These are phyloP conservation scores for Anarrhichthys ocellatus DNA, from an alignment of 2,113 vertebrate species.

Conservation along the genomic window DNA sequence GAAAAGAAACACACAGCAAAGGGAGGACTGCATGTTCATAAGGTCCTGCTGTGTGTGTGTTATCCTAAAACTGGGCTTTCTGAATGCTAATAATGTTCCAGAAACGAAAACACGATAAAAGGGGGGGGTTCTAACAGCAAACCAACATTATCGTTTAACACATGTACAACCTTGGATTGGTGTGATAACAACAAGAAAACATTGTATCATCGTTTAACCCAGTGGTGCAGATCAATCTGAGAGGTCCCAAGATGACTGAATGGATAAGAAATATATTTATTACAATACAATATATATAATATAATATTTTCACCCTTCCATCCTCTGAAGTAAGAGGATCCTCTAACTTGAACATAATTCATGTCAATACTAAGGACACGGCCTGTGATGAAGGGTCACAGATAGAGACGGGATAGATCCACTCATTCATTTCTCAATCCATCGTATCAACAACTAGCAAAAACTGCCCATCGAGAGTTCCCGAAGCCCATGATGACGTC, in stretches of 20 bases:
- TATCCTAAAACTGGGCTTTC: slow-evolving; percentile 15
- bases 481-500: no score
- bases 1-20: slow-evolving; percentile 22
- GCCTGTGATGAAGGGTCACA: not conserved
- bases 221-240: not conserved
- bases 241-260: not conserved
- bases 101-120: not conserved
- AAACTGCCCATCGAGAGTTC: not conserved
- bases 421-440: not conserved
- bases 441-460: not conserved
- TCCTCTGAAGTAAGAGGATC: not conserved
- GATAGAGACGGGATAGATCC: not conserved
- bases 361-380: not conserved
- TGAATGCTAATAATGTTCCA: slow-evolving; percentile 6
- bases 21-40: slow-evolving; percentile 15
- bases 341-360: not conserved
- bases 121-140: not conserved
- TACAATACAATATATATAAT: not conserved
- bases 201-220: not conserved
- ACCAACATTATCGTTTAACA: not conserved
- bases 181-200: not conserved
- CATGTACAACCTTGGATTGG: not conserved
- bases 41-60: not conserved
- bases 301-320: not conserved
- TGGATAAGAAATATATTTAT: not conserved